Percentiles rank a stretch among this genome's conserved stretches.
phyloP scores from a whole-genome alignment of 2,797 vertebrate species.

The Microcaecilia unicolor region DNA sequence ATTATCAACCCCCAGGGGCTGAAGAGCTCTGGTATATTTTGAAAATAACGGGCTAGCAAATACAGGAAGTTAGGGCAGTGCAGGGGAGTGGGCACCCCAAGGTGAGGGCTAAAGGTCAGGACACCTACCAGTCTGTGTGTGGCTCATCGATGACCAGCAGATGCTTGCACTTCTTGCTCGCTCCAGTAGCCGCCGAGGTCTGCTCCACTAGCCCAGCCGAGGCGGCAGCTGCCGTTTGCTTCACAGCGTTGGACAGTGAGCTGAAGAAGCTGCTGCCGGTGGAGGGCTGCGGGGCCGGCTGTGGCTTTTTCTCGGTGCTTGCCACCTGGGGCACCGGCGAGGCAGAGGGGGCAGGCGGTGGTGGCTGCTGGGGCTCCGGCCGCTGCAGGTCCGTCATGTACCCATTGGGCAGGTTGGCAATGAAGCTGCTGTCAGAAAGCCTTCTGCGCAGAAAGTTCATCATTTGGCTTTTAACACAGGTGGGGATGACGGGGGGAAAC shows the following conservation, averaged over 20 bases:
- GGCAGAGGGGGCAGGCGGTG: slow-evolving; percentile 47
- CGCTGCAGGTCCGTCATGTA: slow-evolving; percentile 97
- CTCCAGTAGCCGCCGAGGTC: slow-evolving; percentile 53
- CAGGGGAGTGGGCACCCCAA: neutral
- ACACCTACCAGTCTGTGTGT: slow-evolving; percentile 86
- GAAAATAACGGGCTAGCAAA: too few species aligned
- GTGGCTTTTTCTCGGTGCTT: slow-evolving; percentile 2
- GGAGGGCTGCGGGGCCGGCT: slow-evolving; percentile 42
- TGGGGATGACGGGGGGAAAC: too few species aligned
- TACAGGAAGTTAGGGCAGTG: neutral
- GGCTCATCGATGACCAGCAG: slow-evolving; percentile 88
- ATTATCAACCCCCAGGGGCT: too few species aligned
- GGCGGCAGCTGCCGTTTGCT: slow-evolving; percentile 88
- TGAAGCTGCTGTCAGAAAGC: slow-evolving; percentile 96
- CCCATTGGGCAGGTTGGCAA: slow-evolving; percentile 94
- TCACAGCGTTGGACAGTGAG: slow-evolving; percentile 90
- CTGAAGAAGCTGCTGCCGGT: slow-evolving; percentile 82
- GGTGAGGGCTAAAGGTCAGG: neutral
- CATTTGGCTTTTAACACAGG: slow-evolving; percentile 36
- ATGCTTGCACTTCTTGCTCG: slow-evolving; percentile 80
- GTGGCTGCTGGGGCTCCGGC: slow-evolving; percentile 79
- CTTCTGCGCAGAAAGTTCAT: slow-evolving; percentile 97
- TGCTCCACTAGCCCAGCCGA: slow-evolving; percentile 85
- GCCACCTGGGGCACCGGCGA: slow-evolving; percentile 10
- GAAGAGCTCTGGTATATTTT: too few species aligned